phyloP scores from a whole-genome alignment of 2,888 invertebrate species.

The Anthophora plumipes region DNA sequence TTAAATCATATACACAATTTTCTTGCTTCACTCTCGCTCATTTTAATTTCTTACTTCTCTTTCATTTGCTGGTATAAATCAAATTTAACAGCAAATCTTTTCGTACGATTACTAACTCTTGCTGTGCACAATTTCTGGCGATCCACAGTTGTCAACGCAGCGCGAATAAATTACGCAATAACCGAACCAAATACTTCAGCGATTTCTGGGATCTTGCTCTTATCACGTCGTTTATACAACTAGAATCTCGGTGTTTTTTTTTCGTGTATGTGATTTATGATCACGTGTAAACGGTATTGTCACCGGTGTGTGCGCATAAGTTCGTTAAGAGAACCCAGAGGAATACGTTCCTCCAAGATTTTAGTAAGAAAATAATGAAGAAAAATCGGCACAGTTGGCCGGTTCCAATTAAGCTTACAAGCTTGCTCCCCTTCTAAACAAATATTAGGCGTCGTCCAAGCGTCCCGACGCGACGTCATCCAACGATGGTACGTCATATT shows the following conservation, averaged over 20 bases:
- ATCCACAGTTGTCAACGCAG: neutral
- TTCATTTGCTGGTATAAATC: too few relatives aligned
- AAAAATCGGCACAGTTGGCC: slow-evolving; percentile 52
- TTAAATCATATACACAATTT: too few relatives aligned
- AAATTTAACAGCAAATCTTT: too few relatives aligned
- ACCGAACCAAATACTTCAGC: neutral
- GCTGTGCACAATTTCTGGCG: neutral
- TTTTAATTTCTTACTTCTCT: too few relatives aligned
- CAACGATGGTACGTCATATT: slow-evolving; percentile 47
- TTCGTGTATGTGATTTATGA: neutral
- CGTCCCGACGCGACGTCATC: slow-evolving; percentile 37
- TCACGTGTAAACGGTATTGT: slow-evolving; percentile 12
- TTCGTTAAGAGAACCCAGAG: slow-evolving; percentile 53
- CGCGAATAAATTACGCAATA: slow-evolving; percentile 34
- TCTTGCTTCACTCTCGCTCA: too few relatives aligned
- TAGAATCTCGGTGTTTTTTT: slow-evolving; percentile 1
- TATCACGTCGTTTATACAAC: slow-evolving; percentile 30
- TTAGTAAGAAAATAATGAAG: slow-evolving; percentile 57
- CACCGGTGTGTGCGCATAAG: slow-evolving; percentile 44
- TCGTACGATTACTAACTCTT: neutral
- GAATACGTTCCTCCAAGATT: slow-evolving; percentile 54
- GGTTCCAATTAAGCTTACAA: slow-evolving; percentile 69
- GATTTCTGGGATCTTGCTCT: slow-evolving; percentile 31
- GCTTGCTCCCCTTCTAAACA: slow-evolving; percentile 59
- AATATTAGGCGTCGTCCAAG: slow-evolving; percentile 61